Evolutionary conservation across 2,113 vertebrate genomes (phyloP), one percentile per base, ranked within the genome.

Genomic region (Dicaeum eximium): DNA sequence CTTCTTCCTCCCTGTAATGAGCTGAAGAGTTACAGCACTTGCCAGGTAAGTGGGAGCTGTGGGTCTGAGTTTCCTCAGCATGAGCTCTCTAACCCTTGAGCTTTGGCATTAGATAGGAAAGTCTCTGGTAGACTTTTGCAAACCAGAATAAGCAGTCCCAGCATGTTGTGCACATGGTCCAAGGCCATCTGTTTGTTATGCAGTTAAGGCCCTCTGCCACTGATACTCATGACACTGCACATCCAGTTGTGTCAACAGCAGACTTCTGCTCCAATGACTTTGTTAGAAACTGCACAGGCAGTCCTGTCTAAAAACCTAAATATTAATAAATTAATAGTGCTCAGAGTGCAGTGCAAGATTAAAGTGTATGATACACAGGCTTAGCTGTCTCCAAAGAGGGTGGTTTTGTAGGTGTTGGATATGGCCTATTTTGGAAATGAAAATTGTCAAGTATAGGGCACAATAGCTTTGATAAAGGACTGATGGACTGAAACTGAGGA

Each of bases 181-280:
- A 44, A 79, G 53, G 23, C 33, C 44, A 74, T 7, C 33, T 69
- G 5, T 21, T 11, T 24, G 15, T 42, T 74, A 66, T 50, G 25
- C 64, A 57, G 13, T 27, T 42, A 62, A 80, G 8, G 16, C 4
- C 16, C 37, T 77, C 45, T 58, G n/a, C 20, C 42, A 40, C 27
- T 69, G 71, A 27, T 25, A 22, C 14, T 33, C 0, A 1, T 38
- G 64, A 42, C 0, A 0, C 54, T 51, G 42, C 44, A 66, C 24
- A 44, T 47, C 18, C 35, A 58, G 18, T 50, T 2, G 7, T 47
- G 21, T 21, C 38, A 70, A 5, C 4, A 18, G 7, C 38, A 54
- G 47, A 54, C 18, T 88, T 57, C 38, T 70, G 54, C 22, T 84
- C 30, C n/a, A 58, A 11, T 35, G 21, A 28, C 23, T 58, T 45